Base-by-base conservation (phyloP, 2,888 invertebrate species). In the Melanostoma scalare region DNA sequence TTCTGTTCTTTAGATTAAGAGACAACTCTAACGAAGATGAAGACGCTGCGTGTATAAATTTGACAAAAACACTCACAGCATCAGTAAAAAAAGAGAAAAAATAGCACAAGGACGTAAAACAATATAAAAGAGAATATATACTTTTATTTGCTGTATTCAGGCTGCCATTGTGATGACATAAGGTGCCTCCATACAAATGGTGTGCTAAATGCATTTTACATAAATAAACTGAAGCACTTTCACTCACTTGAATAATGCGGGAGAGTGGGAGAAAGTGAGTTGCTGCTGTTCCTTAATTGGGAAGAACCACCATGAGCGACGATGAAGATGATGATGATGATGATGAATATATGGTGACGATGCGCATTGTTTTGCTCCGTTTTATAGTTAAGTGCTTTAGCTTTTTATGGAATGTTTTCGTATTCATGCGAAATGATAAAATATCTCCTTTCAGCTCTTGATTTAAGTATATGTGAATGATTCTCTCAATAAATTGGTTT, bases 151-250 rank as follows among this genome's bases (percentile, higher is more conserved):
- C 20, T 20, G 50, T 44, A 60, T 60, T 67, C 60, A 38, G 67
- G 36, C 40, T 38, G 42, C 44, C 10, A 52, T 60, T 67, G 60
- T 72, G 42, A n/a, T 0, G 8, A 6, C 9, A 48, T 52, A 40
- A 50, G 48, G 48, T 58, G 31, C 44, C 44, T 58, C 30, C 58
- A 68, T 68, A 68, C 38, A 75, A 68, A 72, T 61, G 35, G n/a
- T 72, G 75, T 68, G 52, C 67, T 75, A 68, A 67, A 75, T 75
- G 75, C 75, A 75, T 75, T 75, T 68, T 53, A 60, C 50, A 63
- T 63, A 63, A 63, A 63, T 50, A 63, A 63, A 36, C 44, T 68
- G 38, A 68, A 68, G 68, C 60, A 58, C 52, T 68, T 68, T 60
- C 53, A 53, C 53, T 60, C 63, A 38, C 4, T 9, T 50, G 58